phyloP scores from a whole-genome alignment of 2,888 invertebrate species.

The Drosophila planitibia region DNA sequence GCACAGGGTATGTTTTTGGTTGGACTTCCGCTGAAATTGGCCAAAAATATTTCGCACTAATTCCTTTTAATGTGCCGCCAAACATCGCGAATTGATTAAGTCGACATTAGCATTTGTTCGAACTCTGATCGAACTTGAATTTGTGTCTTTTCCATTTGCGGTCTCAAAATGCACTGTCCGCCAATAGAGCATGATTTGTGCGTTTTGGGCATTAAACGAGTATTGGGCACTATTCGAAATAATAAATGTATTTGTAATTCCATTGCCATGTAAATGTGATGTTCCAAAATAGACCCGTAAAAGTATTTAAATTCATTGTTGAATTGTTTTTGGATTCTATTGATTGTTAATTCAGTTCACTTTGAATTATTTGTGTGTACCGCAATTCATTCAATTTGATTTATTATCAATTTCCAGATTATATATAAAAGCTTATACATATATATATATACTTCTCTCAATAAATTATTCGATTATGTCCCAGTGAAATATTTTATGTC shows the following conservation, averaged over 20 bases:
- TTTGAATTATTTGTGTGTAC: neutral
- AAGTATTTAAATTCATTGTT: neutral
- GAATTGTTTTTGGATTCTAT: neutral
- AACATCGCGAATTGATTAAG: neutral
- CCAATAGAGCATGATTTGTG: neutral
- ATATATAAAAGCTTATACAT: neutral
- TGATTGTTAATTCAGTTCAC: neutral
- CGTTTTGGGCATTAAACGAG: neutral
- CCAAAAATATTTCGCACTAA: conserved; percentile 2
- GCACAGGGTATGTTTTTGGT: neutral
- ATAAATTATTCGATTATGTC: neutral
- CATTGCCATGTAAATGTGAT: neutral
- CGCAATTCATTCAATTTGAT: neutral
- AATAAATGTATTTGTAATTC: neutral
- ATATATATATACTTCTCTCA: neutral
- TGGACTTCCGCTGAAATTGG: conserved; percentile 4
- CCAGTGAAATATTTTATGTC: neutral
- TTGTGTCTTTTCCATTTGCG: neutral
- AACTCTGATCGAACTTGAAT: neutral
- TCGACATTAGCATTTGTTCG: neutral
- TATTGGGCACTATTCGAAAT: neutral
- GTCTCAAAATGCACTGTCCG: neutral
- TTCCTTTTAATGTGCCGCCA: conserved; percentile 1
- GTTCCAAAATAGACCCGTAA: neutral
- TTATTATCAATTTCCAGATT: neutral